Conservation (phyloP, 2,888 invertebrate genomes). For the Euzophera pinguis region DNA sequence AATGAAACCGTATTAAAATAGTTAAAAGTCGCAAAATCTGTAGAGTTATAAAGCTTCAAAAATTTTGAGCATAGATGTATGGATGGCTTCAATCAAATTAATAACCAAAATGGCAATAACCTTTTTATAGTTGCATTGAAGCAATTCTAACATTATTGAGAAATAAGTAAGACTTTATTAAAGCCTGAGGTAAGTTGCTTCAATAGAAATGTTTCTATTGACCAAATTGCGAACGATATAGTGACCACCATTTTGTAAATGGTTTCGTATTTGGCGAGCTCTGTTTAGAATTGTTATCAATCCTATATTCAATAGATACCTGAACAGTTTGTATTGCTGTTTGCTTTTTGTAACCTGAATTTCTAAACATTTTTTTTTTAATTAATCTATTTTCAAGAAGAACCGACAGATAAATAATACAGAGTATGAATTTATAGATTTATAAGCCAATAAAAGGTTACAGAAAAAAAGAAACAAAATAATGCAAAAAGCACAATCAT, state of each 20-base stretch:
- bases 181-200: neutral
- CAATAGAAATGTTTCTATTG: constrained; percentile 4
- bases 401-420: no score
- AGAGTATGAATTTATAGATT: no score
- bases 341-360: neutral
- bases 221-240: neutral
- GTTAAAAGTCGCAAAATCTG: no score
- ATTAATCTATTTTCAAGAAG: neutral
- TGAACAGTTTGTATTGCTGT: neutral
- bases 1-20: no score
- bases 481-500: no score
- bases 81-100: no score
- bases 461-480: no score
- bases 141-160: neutral
- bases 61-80: no score
- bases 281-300: neutral
- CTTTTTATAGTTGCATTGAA: neutral
- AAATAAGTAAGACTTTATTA: neutral
- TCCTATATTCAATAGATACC: neutral
- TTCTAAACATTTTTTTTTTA: neutral
- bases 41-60: no score
- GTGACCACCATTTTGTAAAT: neutral
- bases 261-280: neutral
- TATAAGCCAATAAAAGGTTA: no score
- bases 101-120: no score